These are phyloP conservation scores for Oryzias celebensis DNA, from an alignment of 2,113 vertebrate species.

Conservation along the genomic window DNA sequence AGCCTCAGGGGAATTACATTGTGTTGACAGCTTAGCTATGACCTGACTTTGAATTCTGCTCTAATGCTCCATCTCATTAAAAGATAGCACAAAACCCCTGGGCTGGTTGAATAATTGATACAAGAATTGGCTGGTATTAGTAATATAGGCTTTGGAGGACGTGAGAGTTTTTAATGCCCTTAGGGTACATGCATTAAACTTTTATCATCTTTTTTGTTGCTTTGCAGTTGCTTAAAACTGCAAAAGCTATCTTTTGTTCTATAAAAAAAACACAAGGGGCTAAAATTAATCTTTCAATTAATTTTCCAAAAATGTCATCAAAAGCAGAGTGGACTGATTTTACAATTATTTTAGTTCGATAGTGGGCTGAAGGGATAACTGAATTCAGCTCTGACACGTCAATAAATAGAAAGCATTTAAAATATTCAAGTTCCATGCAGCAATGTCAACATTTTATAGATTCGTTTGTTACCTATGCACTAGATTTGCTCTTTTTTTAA, in stretches of 20 bases:
- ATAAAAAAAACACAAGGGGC: not conserved
- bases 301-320: not conserved
- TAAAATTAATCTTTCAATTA: not conserved
- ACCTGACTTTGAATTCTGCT: conserved; percentile 55
- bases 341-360: not conserved
- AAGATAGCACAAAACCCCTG: conserved; percentile 39
- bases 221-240: conserved; percentile 19
- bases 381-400: not conserved
- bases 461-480: not conserved
- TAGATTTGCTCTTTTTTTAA: not conserved
- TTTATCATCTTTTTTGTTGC: conserved; percentile 14
- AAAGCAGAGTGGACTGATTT: not conserved
- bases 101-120: conserved; percentile 55
- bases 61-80: conserved; percentile 53
- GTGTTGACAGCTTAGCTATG: conserved; percentile 54
- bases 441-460: not conserved
- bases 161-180: conserved; percentile 9
- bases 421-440: not conserved
- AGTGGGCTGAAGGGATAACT: not conserved
- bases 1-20: conserved; percentile 39
- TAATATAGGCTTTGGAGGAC: conserved; percentile 6
- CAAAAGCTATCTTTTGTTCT: conserved; percentile 1
- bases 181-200: conserved; percentile 7
- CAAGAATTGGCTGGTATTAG: conserved; percentile 22
- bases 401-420: not conserved